Conservation (phyloP, 2,113 vertebrate species). For the Antigone vipio region DNA sequence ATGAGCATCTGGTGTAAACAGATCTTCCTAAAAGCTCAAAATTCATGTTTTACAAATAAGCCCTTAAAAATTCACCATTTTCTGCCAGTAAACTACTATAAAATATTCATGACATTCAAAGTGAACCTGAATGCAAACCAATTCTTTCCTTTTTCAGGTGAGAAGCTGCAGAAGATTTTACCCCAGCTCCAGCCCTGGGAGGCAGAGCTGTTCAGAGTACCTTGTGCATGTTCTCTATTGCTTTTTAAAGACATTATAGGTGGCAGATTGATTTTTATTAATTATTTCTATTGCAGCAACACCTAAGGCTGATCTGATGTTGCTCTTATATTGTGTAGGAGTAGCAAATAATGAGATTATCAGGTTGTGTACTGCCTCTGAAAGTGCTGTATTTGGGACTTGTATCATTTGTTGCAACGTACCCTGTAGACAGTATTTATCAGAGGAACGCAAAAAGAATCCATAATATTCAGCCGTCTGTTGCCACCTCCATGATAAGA, state of each 20-base stretch:
- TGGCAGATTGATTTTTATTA: slow-evolving; percentile 61
- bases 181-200: not conserved
- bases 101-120: slow-evolving; percentile 50
- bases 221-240: not conserved
- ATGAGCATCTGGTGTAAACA: not conserved
- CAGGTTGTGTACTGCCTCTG: not conserved
- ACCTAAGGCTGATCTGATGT: slow-evolving; percentile 48
- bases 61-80: slow-evolving; percentile 38
- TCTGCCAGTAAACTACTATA: not conserved
- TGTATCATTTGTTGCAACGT: slow-evolving; percentile 23
- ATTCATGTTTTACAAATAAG: slow-evolving; percentile 32
- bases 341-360: slow-evolving; percentile 56
- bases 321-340: slow-evolving; percentile 22
- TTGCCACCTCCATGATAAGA: not conserved
- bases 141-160: not conserved
- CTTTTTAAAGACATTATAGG: slow-evolving; percentile 55
- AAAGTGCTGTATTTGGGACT: slow-evolving; percentile 16
- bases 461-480: not conserved
- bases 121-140: not conserved
- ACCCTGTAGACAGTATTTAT: slow-evolving; percentile 45
- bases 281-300: slow-evolving; percentile 45
- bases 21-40: not conserved
- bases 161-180: not conserved
- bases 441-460: slow-evolving; percentile 16
- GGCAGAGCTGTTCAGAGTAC: not conserved